Evolutionary conservation across 2,888 invertebrate genomes (phyloP).

Genomic region (Drosophila barbarae): DNA sequence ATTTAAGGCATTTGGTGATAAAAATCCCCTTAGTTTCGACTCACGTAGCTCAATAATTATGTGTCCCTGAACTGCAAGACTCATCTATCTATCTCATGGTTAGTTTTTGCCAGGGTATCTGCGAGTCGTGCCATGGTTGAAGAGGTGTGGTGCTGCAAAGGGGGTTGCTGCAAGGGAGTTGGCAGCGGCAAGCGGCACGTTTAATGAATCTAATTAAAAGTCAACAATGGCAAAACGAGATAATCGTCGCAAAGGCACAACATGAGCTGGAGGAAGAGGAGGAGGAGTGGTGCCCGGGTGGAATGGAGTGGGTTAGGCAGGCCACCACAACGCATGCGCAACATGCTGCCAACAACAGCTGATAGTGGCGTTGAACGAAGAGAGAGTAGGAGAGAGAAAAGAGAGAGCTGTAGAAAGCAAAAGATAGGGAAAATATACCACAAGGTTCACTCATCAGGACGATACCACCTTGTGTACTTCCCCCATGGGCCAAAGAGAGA

Average conservation of each 20-base stretch:
- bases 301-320: conserved; percentile 29
- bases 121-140: conserved; percentile 12
- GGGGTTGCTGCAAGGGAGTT: conserved; percentile 36
- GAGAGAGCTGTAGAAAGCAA: conserved; percentile 6
- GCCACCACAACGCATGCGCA: conserved; percentile 66
- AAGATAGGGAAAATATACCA: no score
- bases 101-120: conserved; percentile 29
- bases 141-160: conserved; percentile 8
- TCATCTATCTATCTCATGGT: background rate
- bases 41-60: conserved; percentile 5
- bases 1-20: background rate
- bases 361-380: conserved; percentile 37
- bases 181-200: conserved; percentile 65
- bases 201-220: conserved; percentile 77
- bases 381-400: conserved; percentile 28
- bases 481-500: background rate
- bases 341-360: conserved; percentile 59
- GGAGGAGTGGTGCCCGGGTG: conserved; percentile 8
- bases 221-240: conserved; percentile 76
- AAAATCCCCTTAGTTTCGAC: background rate
- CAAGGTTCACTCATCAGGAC: background rate
- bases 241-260: conserved; percentile 58
- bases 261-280: conserved; percentile 1
- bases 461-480: background rate
- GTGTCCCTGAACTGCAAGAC: background rate